Base-by-base conservation (phyloP, 2,888 invertebrate genomes). In the Elaeidobius kamerunicus region DNA sequence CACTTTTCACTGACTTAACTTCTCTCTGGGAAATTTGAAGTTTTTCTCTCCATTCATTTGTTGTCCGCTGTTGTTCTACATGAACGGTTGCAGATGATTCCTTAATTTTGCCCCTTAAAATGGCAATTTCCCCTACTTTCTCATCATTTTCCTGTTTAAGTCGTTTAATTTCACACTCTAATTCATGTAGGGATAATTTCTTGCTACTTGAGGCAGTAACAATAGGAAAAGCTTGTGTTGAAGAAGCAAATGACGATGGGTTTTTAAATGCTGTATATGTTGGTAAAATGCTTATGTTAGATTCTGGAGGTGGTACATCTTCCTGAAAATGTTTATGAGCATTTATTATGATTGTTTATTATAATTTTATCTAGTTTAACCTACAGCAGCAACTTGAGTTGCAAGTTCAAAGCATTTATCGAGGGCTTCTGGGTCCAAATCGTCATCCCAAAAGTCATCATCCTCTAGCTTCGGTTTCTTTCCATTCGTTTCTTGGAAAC, bases 51-150 rank as follows among this genome's bases (percentile, higher is more conserved):
- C 76, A 79, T 57, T 80, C 78, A 60, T 73, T 72, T 58, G 78
- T 75, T 0, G 74, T 72, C 59, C 74, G 68, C 19, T 59, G 58
- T 43, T 65, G 62, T 45, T 75, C 78, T 61, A 70, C 72, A 52
- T 78, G 77, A 9, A 73, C 70, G 0, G 75, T 70, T 0, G 67
- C 61, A 60, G 76, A 77, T 44, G 72, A 72, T 18, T 75, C 72
- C 57, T 77, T 77, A 45, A 81, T 62, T 64, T 81, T 80, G 2
- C 74, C 74, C 11, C 81, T 68, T 48, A 82, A 65, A 61, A 81
- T 78, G 3, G 78, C 74, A 0, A 78, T 76, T 64, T 82, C 81
- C 1, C 79, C 81, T 62, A 79, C 78, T 61, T 80, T 80, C 0
- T 77, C 78, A 1, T 77, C 73, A 70, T 75, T 78, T 67, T 77